Percentiles rank a stretch among this genome's conserved stretches.
Evolutionary conservation across 2,797 vertebrate species (phyloP).

Genomic region (Manis pentadactyla): DNA sequence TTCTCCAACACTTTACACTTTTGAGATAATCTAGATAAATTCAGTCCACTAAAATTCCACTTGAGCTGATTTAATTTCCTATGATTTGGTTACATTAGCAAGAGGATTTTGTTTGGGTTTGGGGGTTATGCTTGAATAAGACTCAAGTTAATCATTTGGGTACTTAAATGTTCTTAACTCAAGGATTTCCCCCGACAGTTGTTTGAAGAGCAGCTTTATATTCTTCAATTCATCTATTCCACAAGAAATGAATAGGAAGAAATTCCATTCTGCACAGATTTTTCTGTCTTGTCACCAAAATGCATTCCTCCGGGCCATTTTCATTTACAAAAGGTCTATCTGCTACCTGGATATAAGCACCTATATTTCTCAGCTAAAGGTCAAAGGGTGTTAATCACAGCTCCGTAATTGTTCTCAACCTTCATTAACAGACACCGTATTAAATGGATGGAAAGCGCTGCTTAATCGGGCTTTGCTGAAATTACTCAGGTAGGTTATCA

Average conservation of each 20-base stretch:
- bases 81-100: constrained; percentile 29
- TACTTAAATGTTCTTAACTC: constrained; percentile 63
- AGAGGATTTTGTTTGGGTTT: constrained; percentile 58
- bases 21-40: constrained; percentile 52
- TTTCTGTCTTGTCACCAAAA: constrained; percentile 42
- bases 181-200: constrained; percentile 24
- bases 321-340: constrained; percentile 4
- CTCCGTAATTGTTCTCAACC: constrained; percentile 55
- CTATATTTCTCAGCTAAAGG: constrained; percentile 47
- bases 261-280: constrained; percentile 16
- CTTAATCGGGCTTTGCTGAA: constrained; percentile 53
- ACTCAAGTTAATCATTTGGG: constrained; percentile 63
- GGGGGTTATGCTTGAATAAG: constrained; percentile 55
- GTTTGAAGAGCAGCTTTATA: constrained; percentile 44
- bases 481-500: constrained; percentile 53
- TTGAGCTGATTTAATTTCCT: constrained; percentile 59
- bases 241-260: neutral
- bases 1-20: constrained; percentile 35
- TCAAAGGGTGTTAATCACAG: constrained; percentile 69
- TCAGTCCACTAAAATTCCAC: constrained; percentile 43
- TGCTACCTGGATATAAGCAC: neutral
- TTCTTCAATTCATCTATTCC: constrained; percentile 32
- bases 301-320: neutral
- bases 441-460: constrained; percentile 62
- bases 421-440: constrained; percentile 71